Conservation (phyloP, 2,797 vertebrate species). For the Mustela erminea region DNA sequence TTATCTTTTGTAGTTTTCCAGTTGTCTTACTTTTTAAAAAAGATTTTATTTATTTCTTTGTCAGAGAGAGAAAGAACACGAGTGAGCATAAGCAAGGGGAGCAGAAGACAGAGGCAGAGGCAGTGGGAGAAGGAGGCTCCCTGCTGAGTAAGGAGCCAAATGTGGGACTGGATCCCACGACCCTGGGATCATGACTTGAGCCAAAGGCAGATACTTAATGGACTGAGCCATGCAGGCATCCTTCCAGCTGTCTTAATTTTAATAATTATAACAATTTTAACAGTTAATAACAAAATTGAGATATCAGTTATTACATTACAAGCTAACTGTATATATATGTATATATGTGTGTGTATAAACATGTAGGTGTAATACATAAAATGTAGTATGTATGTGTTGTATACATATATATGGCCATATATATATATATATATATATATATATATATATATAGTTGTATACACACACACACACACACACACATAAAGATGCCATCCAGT, state of each 20-base stretch:
- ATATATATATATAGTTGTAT: background rate
- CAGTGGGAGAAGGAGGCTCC: background rate
- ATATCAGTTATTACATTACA: background rate
- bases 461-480: background rate
- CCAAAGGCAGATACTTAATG: background rate
- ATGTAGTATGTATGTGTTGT: background rate
- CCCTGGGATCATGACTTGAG: background rate
- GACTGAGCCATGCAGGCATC: background rate
- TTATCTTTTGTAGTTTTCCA: background rate
- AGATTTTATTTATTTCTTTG: background rate
- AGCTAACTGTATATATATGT: background rate
- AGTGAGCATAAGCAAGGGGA: background rate
- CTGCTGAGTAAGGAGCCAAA: background rate
- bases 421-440: background rate
- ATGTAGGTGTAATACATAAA: background rate
- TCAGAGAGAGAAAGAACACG: background rate
- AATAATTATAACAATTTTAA: background rate
- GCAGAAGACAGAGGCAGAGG: background rate
- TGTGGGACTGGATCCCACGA: background rate
- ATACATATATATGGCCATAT: background rate
- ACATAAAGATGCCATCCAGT: background rate
- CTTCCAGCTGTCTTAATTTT: background rate
- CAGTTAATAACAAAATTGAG: background rate
- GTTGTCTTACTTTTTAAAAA: background rate
- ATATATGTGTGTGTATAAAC: background rate